phyloP scores from a whole-genome alignment of 2,888 invertebrate species.

The Eupithecia inturbata region DNA sequence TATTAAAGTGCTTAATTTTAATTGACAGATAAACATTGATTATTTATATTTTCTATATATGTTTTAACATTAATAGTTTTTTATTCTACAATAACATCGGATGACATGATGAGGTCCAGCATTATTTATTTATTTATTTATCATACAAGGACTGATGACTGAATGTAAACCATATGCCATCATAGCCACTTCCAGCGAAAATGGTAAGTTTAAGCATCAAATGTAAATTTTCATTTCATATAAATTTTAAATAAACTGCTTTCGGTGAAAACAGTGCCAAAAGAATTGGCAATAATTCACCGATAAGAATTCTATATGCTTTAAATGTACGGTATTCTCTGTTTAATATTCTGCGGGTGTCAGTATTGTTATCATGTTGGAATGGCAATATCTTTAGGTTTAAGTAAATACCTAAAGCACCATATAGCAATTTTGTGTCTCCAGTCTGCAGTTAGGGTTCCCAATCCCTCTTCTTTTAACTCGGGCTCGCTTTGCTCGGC shows the following conservation, averaged over 20 bases:
- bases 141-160: no score
- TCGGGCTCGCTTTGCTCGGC: no score
- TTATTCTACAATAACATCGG: no score
- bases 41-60: no score
- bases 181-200: background rate
- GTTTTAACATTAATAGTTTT: no score
- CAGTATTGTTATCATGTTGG: constrained; percentile 21
- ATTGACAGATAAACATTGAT: no score
- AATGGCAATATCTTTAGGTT: background rate
- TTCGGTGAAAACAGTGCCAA: background rate
- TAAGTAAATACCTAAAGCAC: background rate
- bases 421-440: background rate
- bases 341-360: constrained; percentile 36
- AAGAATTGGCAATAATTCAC: constrained; percentile 18
- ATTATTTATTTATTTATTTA: no score
- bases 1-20: no score
- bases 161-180: background rate
- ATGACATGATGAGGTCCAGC: no score
- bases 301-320: constrained; percentile 29
- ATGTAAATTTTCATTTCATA: background rate
- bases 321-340: constrained; percentile 28
- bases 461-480: no score
- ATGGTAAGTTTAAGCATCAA: background rate
- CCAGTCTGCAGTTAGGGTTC: no score
- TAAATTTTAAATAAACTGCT: background rate